Evolutionary conservation across 35 echinoderm and acorn worm species (phyloP).

Genomic region (Hemicentrotus pulcherrimus): DNA sequence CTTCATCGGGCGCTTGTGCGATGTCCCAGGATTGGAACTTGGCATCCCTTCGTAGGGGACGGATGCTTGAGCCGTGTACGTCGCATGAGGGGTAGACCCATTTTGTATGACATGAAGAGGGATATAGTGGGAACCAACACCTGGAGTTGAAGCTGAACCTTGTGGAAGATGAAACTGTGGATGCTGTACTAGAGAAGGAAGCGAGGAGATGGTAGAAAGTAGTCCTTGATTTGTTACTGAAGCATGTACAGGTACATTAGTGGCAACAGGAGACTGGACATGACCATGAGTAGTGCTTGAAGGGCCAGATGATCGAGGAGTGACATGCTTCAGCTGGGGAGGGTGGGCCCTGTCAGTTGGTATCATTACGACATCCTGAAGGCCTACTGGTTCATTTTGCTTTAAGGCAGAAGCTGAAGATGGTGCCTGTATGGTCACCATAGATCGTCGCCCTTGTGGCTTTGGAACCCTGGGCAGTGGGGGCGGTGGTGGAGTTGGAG

Average conservation of each 20-base stretch:
- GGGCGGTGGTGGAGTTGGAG: not conserved
- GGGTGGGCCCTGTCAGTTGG: not conserved
- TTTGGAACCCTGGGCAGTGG: not conserved
- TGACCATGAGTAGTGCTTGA: not conserved
- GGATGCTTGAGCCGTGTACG: not conserved
- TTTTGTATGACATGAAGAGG: not conserved
- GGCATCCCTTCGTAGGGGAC: not conserved
- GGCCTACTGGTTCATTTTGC: not conserved
- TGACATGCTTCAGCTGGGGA: not conserved
- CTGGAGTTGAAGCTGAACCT: not conserved
- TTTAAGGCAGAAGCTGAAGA: not conserved
- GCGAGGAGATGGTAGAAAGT: not conserved
- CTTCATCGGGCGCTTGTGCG: not conserved
- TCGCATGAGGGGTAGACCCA: not conserved
- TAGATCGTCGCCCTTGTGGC: not conserved
- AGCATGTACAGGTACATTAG: not conserved
- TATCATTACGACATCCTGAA: not conserved
- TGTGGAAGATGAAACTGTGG: not conserved
- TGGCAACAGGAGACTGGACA: not conserved
- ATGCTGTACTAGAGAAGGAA: not conserved
- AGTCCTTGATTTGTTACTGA: not conserved
- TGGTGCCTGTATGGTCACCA: not conserved
- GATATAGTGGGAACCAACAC: not conserved
- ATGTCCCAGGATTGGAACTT: not conserved
- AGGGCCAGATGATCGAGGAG: not conserved